phyloP scores from a whole-genome alignment of 2,113 vertebrate genomes.

The Gadus chalcogrammus region DNA sequence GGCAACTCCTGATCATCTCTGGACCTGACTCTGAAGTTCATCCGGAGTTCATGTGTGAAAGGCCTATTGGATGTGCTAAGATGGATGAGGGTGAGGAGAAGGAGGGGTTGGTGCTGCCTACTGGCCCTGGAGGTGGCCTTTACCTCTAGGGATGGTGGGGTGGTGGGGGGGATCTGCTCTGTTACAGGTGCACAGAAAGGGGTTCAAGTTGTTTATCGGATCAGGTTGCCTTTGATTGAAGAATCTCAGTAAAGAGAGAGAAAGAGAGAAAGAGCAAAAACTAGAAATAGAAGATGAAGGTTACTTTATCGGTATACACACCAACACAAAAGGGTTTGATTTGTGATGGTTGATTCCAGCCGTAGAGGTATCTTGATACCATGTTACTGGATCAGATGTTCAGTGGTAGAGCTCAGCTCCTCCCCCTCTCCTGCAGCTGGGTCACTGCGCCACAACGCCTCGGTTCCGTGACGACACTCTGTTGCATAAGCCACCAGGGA shows the following conservation, averaged over 20 bases:
- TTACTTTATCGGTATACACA: neutral
- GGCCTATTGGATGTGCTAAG: too few relatives aligned
- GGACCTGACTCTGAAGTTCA: too few relatives aligned
- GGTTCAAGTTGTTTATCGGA: slow-evolving; percentile 45
- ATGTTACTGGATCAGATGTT: too few relatives aligned
- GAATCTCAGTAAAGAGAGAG: slow-evolving; percentile 21
- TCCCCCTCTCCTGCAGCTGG: neutral
- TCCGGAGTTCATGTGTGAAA: too few relatives aligned
- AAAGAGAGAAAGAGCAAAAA: slow-evolving; percentile 4
- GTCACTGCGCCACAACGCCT: neutral
- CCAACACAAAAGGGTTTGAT: neutral
- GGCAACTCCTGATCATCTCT: too few relatives aligned
- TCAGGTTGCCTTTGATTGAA: slow-evolving; percentile 30
- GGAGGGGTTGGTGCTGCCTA: too few relatives aligned
- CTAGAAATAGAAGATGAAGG: neutral
- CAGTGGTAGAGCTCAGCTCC: too few relatives aligned
- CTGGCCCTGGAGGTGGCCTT: too few relatives aligned
- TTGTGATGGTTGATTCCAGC: too few relatives aligned
- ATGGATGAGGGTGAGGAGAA: too few relatives aligned
- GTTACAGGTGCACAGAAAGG: slow-evolving; percentile 14
- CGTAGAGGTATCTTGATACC: too few relatives aligned
- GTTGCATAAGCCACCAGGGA: slow-evolving; percentile 13
- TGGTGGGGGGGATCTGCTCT: neutral
- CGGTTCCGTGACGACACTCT: slow-evolving; percentile 26
- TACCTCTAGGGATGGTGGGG: neutral